A percentile compares a stretch with the other conserved stretches of the same genome.
Conservation (phyloP, 1,140 invertebrate genomes). For the Matsumurasca onukii region DNA sequence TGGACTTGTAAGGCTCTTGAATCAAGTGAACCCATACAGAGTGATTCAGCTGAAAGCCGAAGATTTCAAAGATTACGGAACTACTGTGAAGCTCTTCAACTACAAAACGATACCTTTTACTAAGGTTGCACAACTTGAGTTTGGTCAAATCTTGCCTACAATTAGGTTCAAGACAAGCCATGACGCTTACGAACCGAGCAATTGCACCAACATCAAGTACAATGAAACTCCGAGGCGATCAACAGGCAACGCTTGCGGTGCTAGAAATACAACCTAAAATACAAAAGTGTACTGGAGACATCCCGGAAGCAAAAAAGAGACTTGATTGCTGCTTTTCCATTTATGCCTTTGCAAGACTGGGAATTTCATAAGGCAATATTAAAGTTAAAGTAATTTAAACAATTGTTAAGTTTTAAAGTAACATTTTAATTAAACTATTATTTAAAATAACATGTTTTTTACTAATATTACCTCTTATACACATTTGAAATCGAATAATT, state of each 20-base stretch:
- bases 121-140: background rate
- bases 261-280: background rate
- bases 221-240: conserved; percentile 16
- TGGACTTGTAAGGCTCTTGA: background rate
- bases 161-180: background rate
- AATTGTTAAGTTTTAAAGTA: too few relatives aligned
- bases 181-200: background rate
- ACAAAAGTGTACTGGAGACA: background rate
- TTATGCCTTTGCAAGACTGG: conserved; percentile 16
- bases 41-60: background rate
- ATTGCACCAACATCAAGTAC: too few relatives aligned
- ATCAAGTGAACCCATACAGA: background rate
- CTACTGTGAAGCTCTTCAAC: background rate
- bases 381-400: too few relatives aligned
- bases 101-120: conserved; percentile 2
- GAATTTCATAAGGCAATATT: conserved; percentile 16
- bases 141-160: background rate
- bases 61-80: background rate
- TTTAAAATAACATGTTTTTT: too few relatives aligned
- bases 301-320: conserved; percentile 11
- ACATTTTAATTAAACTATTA: too few relatives aligned
- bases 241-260: too few relatives aligned
- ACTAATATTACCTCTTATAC: too few relatives aligned
- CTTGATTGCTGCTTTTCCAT: conserved; percentile 14
- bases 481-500: too few relatives aligned